These are phyloP conservation scores for Rotaria macrura DNA, from an alignment of 2,888 invertebrate genomes.

Conservation along the genomic window DNA sequence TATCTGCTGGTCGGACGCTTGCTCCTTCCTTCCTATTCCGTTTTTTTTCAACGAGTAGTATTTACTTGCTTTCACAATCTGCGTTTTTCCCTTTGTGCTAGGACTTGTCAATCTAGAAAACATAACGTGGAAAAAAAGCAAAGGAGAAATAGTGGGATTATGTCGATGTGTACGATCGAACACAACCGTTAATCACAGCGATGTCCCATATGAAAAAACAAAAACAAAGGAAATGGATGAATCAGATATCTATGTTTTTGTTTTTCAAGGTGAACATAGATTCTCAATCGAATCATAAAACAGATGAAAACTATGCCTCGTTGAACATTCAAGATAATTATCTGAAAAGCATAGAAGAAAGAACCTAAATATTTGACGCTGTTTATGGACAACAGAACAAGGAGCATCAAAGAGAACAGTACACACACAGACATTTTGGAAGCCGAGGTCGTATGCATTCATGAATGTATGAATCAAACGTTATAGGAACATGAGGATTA, in stretches of 20 bases:
- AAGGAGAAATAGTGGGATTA: background rate
- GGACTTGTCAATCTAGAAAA: background rate
- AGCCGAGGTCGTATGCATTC: background rate
- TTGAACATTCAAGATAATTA: background rate
- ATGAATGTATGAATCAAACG: background rate
- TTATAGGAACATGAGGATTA: background rate
- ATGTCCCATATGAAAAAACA: background rate
- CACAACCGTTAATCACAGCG: background rate
- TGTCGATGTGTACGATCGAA: background rate
- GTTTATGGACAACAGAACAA: background rate
- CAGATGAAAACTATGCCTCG: background rate
- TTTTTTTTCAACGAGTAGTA: background rate
- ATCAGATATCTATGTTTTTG: background rate
- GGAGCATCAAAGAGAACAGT: background rate
- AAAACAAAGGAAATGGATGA: background rate
- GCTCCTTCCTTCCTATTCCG: background rate
- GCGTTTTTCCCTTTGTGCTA: background rate
- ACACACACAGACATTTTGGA: background rate
- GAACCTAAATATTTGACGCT: background rate
- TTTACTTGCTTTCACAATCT: background rate
- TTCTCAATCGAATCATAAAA: background rate
- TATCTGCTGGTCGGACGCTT: background rate
- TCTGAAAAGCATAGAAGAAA: background rate
- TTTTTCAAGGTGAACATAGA: no score
- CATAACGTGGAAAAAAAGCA: background rate